phyloP scores from a whole-genome alignment of 2,113 vertebrate species.

The Herpetotheres cachinnans region DNA sequence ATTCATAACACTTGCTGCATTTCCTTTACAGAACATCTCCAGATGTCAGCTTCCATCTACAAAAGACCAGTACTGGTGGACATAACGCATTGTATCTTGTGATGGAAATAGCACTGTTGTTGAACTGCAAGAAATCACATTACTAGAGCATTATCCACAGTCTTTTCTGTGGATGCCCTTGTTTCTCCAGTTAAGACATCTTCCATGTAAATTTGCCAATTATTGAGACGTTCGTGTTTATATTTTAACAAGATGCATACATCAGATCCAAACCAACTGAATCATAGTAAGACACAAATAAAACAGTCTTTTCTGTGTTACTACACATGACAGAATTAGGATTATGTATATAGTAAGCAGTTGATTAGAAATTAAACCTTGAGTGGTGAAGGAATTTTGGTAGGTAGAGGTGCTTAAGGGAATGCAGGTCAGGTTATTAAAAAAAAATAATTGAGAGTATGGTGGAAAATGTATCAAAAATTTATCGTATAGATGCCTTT shows the following conservation, averaged over 20 bases:
- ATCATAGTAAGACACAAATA: background rate
- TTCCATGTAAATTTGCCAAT: background rate
- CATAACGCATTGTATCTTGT: background rate
- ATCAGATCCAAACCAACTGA: background rate
- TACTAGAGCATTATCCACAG: background rate
- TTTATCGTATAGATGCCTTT: background rate
- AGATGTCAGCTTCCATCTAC: background rate
- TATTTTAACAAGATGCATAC: background rate
- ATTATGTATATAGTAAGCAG: background rate
- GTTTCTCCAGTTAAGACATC: background rate
- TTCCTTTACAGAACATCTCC: background rate
- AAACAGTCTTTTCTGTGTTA: background rate
- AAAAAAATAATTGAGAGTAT: background rate
- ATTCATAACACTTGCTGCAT: background rate
- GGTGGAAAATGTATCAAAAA: background rate
- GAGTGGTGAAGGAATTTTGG: background rate
- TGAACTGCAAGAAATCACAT: background rate
- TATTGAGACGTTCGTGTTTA: background rate
- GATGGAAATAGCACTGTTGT: background rate
- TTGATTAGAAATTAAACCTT: background rate
- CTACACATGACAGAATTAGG: background rate
- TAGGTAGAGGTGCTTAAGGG: background rate
- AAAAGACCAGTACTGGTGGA: background rate
- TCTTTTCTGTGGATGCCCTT: background rate
- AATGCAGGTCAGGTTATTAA: background rate